Evolutionary conservation across 2,888 invertebrate species (phyloP), one percentile per base, ranked within the genome.

Genomic region (Drosophila kambysellisi): DNA sequence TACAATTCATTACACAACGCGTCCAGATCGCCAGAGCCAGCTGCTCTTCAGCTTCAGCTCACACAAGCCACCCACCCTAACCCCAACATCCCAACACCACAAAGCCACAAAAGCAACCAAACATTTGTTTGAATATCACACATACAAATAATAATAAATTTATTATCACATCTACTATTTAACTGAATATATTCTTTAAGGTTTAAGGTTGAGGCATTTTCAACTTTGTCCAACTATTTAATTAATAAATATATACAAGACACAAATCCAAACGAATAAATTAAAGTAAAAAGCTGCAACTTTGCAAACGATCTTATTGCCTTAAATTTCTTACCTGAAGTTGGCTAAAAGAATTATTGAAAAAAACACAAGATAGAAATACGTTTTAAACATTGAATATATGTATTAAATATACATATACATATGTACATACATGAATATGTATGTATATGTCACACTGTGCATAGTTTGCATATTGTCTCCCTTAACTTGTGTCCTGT

Each of bases 391-490:
- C 20, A 7, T 46, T 20, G 7, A 46, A 46, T 46, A 46, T 0
- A 46, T 46, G 20, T 0, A 4, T 12, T 46, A 4, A 15, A 15
- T 46, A 20, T 4, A n/a, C 33, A 20, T 37, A 35, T 33, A 25
- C 25, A 12, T n/a, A n/a, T 15, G 3, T 37, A 15, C 5, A 5
- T 5, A 1, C 20, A 20, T 46, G 4, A 9, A n/a, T 12, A 48
- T 15, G 9, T 17, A 2, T 52, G 9, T 17, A 2, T 52, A 64
- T 53, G 59, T 37, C 52, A 69, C 66, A 76, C 76, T 73, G 70
- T 74, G 70, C 70, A 75, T 73, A 82, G 76, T 73, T 84, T 84
- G 57, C 85, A 81, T 81, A 86, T 83, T 86, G 83, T 83, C 78
- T 71, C 32, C 32, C 39, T 12, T 20, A 4, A n/a, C 1, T 9